Evolutionary conservation across 2,797 vertebrate genomes (phyloP).

Genomic region (Tokudaia tokunoshimensis): DNA sequence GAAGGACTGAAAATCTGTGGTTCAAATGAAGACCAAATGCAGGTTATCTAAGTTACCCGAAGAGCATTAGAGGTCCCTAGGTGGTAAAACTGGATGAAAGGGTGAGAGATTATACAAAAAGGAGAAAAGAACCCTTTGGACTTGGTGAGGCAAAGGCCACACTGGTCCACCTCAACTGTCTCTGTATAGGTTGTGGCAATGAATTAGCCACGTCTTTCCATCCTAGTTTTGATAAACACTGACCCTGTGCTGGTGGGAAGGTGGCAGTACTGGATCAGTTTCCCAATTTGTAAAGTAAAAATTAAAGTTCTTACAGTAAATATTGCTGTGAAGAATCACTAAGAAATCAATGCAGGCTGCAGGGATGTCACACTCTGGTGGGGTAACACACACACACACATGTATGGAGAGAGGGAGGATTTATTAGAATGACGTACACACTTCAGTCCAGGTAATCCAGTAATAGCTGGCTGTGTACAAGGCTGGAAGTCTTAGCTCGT

Average conservation of each 20-base stretch:
- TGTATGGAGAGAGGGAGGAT: neutral
- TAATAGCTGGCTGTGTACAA: neutral
- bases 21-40: constrained; percentile 23
- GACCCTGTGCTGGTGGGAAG: neutral
- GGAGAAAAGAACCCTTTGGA: neutral
- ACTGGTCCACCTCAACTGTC: neutral
- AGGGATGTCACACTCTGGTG: neutral
- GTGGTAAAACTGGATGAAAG: constrained; percentile 1
- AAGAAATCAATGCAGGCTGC: neutral
- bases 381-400: neutral
- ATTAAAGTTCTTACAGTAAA: neutral
- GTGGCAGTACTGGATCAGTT: neutral
- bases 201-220: neutral
- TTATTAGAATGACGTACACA: neutral
- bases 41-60: neutral
- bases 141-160: neutral
- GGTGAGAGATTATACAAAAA: neutral
- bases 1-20: neutral
- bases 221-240: neutral
- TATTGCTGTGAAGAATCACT: neutral
- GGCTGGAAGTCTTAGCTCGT: neutral
- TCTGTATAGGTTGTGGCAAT: neutral
- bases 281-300: neutral
- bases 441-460: neutral
- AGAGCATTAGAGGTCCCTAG: neutral